phyloP scores from a whole-genome alignment of 2,797 vertebrate species.

The Bradypodion pumilum region DNA sequence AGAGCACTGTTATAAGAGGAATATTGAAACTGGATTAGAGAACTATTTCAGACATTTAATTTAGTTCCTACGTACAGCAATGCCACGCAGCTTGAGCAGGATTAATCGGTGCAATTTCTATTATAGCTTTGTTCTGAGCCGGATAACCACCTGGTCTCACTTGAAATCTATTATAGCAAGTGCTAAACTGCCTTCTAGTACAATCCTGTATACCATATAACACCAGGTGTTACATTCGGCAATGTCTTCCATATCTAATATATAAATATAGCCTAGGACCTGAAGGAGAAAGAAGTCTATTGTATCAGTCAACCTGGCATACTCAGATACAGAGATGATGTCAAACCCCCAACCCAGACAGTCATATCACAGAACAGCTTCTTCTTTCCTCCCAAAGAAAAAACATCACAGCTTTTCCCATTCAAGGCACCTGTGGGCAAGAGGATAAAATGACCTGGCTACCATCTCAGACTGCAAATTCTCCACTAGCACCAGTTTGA shows the following conservation, averaged over 20 bases:
- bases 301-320: too few species aligned
- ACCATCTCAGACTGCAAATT: too few species aligned
- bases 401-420: too few species aligned
- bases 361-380: too few species aligned
- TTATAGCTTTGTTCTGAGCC: slow-evolving; percentile 48
- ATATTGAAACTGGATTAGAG: slow-evolving; percentile 59
- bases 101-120: slow-evolving; percentile 65
- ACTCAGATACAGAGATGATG: too few species aligned
- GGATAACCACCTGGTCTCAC: slow-evolving; percentile 53
- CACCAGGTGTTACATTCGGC: not conserved
- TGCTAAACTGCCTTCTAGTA: not conserved
- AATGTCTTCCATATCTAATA: not conserved
- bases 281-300: not conserved
- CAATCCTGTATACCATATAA: not conserved
- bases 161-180: slow-evolving; percentile 54
- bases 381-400: too few species aligned
- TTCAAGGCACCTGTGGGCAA: too few species aligned
- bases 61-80: slow-evolving; percentile 65
- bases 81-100: slow-evolving; percentile 63
- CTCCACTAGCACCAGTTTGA: too few species aligned
- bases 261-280: not conserved
- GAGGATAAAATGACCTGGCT: too few species aligned
- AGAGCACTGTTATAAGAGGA: slow-evolving; percentile 56
- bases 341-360: too few species aligned
- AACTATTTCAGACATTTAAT: slow-evolving; percentile 62